Conservation (phyloP, 2,888 invertebrate genomes). For the Podotricha telesiphe region DNA sequence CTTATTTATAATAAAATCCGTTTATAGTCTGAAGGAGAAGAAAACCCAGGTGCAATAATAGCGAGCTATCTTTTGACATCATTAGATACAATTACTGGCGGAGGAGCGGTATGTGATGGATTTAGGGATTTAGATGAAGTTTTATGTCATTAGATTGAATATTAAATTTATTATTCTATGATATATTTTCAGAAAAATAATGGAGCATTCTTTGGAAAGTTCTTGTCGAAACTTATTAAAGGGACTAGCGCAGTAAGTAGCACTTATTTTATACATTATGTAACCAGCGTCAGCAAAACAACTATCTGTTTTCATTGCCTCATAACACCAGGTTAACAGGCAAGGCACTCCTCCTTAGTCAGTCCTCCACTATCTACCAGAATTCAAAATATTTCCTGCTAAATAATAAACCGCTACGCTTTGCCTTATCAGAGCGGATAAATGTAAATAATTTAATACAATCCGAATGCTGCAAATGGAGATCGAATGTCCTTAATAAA, state of each 20-base stretch:
- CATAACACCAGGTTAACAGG: not conserved
- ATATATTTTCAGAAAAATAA: constrained; percentile 71
- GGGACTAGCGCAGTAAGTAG: constrained; percentile 74
- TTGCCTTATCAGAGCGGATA: no score
- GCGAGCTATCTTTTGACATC: constrained; percentile 74
- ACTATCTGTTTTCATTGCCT: no score
- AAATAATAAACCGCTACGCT: no score
- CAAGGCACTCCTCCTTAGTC: no score
- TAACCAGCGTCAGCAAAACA: no score
- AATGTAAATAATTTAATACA: no score
- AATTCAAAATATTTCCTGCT: no score
- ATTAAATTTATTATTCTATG: not conserved
- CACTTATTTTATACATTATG: not conserved
- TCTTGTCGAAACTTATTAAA: constrained; percentile 69
- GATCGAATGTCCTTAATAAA: no score
- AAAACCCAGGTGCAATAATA: constrained; percentile 74
- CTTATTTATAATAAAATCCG: constrained; percentile 16
- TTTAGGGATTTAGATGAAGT: no score
- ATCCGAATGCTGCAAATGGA: no score
- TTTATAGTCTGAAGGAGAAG: constrained; percentile 72
- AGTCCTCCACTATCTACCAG: no score
- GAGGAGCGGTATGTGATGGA: constrained; percentile 68
- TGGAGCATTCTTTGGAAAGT: constrained; percentile 75
- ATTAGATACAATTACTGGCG: constrained; percentile 75
- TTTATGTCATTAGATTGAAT: not conserved